Percentiles rank a stretch among this genome's conserved stretches.
These are phyloP conservation scores for Eulacestoma nigropectus DNA, from an alignment of 2,113 vertebrate genomes.

Conservation along the genomic window DNA sequence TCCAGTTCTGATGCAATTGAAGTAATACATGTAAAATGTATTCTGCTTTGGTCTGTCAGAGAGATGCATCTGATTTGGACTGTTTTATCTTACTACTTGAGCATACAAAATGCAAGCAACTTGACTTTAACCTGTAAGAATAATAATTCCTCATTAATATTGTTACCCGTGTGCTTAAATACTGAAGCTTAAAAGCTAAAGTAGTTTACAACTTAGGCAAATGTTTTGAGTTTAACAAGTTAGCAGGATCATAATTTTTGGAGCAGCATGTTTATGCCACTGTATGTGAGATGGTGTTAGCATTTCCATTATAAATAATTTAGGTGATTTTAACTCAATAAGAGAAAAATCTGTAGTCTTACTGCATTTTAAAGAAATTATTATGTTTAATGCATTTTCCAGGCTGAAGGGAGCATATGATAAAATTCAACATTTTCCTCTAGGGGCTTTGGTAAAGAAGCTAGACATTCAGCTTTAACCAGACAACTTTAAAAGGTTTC, in stretches of 20 bases:
- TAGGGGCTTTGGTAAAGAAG: not conserved
- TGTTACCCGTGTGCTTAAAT: not conserved
- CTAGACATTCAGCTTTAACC: not conserved
- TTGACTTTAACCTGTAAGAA: not conserved
- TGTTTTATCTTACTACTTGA: not conserved
- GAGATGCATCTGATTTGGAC: not conserved
- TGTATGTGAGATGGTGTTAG: not conserved
- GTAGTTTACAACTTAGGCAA: not conserved
- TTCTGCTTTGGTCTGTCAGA: not conserved
- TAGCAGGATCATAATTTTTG: not conserved
- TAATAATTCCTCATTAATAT: not conserved
- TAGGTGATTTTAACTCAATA: not conserved
- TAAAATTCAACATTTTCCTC: not conserved
- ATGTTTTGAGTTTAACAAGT: not conserved
- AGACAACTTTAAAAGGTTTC: not conserved
- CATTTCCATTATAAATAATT: slow-evolving; percentile 4
- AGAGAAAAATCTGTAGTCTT: not conserved
- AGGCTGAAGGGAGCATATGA: not conserved
- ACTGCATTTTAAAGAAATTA: not conserved
- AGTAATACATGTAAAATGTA: not conserved
- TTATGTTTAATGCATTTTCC: not conserved
- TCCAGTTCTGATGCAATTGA: not conserved
- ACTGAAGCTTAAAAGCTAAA: not conserved
- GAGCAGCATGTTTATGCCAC: not conserved
- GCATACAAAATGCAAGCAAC: not conserved